A percentile compares a stretch with the other conserved stretches of the same genome.
Evolutionary conservation across 2,888 invertebrate species (phyloP).

Genomic region (Scaptomyza tumidula): DNA sequence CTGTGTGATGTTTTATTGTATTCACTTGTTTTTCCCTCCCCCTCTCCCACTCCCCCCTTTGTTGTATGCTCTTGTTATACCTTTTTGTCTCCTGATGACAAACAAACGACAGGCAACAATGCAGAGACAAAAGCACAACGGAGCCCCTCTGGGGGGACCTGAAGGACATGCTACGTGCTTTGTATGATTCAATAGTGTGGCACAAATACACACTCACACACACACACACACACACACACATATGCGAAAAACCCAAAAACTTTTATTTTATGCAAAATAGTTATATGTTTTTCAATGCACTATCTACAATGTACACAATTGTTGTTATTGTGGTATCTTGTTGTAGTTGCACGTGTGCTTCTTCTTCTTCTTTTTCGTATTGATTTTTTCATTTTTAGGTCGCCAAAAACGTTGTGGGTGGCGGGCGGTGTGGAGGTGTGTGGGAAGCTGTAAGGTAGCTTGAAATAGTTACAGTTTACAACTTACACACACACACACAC

Average conservation of each 20-base stretch:
- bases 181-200: constrained; percentile 67
- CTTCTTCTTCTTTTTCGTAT: constrained; percentile 46
- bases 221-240: constrained; percentile 6
- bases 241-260: constrained; percentile 43
- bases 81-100: constrained; percentile 56
- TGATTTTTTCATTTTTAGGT: constrained; percentile 74
- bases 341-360: constrained; percentile 58
- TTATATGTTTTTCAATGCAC: constrained; percentile 62
- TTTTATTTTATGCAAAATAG: constrained; percentile 79
- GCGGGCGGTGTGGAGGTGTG: neutral
- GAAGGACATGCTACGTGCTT: constrained; percentile 69
- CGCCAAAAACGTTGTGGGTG: constrained; percentile 26
- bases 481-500: constrained; percentile 16
- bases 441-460: constrained; percentile 26
- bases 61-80: constrained; percentile 10
- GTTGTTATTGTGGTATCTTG: constrained; percentile 33
- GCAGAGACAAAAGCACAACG: constrained; percentile 57
- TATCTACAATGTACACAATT: constrained; percentile 49
- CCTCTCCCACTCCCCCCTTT: constrained; percentile 12
- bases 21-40: constrained; percentile 11
- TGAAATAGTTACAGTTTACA: constrained; percentile 46
- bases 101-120: constrained; percentile 61
- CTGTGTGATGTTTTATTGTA: constrained; percentile 51
- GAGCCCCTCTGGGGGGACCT: constrained; percentile 23
- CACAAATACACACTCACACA: neutral